phyloP scores from a whole-genome alignment of 2,113 vertebrate species.

The Neogobius melanostomus region DNA sequence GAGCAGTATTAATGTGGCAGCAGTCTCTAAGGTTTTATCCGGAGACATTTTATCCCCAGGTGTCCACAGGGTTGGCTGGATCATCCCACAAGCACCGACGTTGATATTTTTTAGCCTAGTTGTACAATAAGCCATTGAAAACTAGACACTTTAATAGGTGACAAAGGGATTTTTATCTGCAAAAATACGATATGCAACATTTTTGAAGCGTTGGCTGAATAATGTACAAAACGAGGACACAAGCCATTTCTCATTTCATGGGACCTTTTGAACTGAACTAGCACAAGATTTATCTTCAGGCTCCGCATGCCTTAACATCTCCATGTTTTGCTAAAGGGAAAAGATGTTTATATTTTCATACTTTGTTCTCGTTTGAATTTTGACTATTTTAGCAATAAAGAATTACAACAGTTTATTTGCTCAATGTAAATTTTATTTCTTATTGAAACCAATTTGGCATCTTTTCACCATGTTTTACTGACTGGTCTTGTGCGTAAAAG shows the following conservation, averaged over 20 bases:
- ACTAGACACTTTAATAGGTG: constrained; percentile 43
- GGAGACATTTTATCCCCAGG: constrained; percentile 9
- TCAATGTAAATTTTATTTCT: neutral
- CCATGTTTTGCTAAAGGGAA: constrained; percentile 67
- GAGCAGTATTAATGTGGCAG: constrained; percentile 1
- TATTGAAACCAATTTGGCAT: neutral
- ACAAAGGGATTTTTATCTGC: constrained; percentile 44
- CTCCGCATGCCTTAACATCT: constrained; percentile 70
- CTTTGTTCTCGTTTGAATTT: constrained; percentile 68
- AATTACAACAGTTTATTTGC: constrained; percentile 58
- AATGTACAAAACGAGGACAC: constrained; percentile 17
- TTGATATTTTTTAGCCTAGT: constrained; percentile 8
- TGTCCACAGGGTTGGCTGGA: constrained; percentile 52
- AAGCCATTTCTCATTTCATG: constrained; percentile 69
- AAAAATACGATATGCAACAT: constrained; percentile 70
- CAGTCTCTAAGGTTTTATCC: neutral
- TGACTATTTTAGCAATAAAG: constrained; percentile 80
- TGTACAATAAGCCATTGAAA: constrained; percentile 43
- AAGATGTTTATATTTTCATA: constrained; percentile 75
- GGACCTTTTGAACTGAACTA: constrained; percentile 63
- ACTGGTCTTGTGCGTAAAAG: constrained; percentile 68
- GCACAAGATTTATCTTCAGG: constrained; percentile 60
- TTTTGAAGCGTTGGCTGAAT: neutral
- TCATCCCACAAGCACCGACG: constrained; percentile 36
- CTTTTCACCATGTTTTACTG: neutral